phyloP scores from a whole-genome alignment of 2,888 invertebrate species.

The Sarcophaga subvicina region DNA sequence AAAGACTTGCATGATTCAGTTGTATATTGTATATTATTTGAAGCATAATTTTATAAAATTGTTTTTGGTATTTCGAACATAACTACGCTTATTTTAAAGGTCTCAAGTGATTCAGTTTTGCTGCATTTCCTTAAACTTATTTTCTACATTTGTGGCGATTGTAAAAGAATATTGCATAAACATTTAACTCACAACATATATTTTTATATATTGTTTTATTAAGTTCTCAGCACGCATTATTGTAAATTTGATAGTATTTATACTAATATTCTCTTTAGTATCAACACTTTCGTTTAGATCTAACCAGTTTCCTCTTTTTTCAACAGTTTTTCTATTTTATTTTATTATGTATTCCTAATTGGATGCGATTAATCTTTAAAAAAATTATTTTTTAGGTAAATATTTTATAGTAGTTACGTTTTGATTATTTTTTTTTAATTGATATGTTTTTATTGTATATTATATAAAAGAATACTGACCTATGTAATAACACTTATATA shows the following conservation, averaged over 20 bases:
- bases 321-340: neutral
- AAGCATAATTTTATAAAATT: neutral
- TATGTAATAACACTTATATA: slow-evolving; percentile 48
- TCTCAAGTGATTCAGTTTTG: slow-evolving; percentile 74
- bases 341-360: slow-evolving; percentile 9
- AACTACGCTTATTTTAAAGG: slow-evolving; percentile 26
- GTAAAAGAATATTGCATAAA: too few relatives aligned
- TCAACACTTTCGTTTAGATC: neutral
- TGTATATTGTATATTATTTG: neutral
- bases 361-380: slow-evolving; percentile 6
- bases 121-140: slow-evolving; percentile 26
- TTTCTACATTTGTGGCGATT: too few relatives aligned
- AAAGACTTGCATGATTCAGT: neutral
- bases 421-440: slow-evolving; percentile 9
- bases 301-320: neutral
- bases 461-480: slow-evolving; percentile 43
- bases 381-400: slow-evolving; percentile 28
- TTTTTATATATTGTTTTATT: too few relatives aligned
- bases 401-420: slow-evolving; percentile 14
- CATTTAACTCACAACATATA: too few relatives aligned
- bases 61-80: neutral
- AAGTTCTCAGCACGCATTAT: slow-evolving; percentile 7
- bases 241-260: slow-evolving; percentile 9
- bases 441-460: slow-evolving; percentile 59
- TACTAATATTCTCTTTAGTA: slow-evolving; percentile 12